phyloP scores from a whole-genome alignment of 2,888 invertebrate genomes.

The Malthinus seriepunctatus region DNA sequence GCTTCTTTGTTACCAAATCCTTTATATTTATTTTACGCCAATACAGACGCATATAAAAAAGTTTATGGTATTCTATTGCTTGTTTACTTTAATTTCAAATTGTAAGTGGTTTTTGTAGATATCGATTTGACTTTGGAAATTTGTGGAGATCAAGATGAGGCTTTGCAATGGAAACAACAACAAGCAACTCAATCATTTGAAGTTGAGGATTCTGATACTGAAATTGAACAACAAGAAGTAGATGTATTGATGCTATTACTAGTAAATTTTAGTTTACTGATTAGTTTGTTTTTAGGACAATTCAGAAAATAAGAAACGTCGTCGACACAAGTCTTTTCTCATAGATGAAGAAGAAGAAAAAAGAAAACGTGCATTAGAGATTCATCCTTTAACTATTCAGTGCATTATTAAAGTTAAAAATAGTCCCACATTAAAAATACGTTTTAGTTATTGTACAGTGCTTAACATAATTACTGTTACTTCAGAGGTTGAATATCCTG shows the following conservation, averaged over 20 bases:
- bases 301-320: conserved; percentile 61
- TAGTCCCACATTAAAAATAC: conserved; percentile 67
- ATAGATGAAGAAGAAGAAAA: conserved; percentile 71
- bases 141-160: conserved; percentile 72
- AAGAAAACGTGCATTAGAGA: conserved; percentile 66
- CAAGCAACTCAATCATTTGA: conserved; percentile 48
- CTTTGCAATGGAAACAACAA: conserved; percentile 59
- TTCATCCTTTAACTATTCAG: conserved; percentile 74
- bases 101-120: conserved; percentile 43
- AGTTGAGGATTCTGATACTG: conserved; percentile 70
- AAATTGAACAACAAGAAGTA: conserved; percentile 54
- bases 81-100: not conserved
- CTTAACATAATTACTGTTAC: conserved; percentile 77
- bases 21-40: conserved; percentile 85
- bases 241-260: conserved; percentile 29
- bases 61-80: conserved; percentile 63
- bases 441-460: conserved; percentile 70
- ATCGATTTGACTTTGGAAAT: conserved; percentile 58
- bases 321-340: conserved; percentile 62
- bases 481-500: conserved; percentile 61
- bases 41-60: conserved; percentile 80
- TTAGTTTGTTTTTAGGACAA: conserved; percentile 38
- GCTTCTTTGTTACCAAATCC: conserved; percentile 79
- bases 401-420: conserved; percentile 64
- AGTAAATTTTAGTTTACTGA: not conserved